Base-by-base conservation (phyloP, 2,888 invertebrate genomes). In the Crossocerus cetratus region DNA sequence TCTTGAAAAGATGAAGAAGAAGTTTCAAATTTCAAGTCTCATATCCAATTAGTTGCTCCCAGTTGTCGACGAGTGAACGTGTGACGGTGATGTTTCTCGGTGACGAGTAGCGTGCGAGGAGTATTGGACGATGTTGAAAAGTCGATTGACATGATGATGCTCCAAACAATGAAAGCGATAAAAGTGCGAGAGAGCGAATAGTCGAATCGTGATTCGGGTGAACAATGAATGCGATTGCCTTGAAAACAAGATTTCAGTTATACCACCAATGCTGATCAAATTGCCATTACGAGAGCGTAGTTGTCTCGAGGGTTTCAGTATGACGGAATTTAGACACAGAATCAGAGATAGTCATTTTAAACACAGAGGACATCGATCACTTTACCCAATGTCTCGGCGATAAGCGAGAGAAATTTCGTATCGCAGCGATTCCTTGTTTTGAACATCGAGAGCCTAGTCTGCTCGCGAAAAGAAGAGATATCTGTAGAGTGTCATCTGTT, bases 351-450 rank as follows among this genome's bases (percentile, higher is more conserved):
- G 8, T 2, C 3, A 32, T 32, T 32, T 32, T 4, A 32, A 32
- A 32, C 32, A 32, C 32, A 32, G 4, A 3, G 32, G 5, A 32
- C 32, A 32, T 3, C 32, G 32, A 32, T 32, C n/a, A 49, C 16
- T 11, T 16, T 49, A 49, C 49, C 49, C 49, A 49, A 49, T 49
- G 14, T 14, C 49, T 49, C 49, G 14, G 14, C 14, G 16, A 49
- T 49, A 49, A 49, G 14, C 49, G 49, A 49, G 49, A 49, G 49
- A 49, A 49, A 49, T 49, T 49, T 49, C 49, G 49, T 49, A 49
- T 49, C 49, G 49, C 49, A 49, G 49, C 49, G 49, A 49, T 49
- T 49, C 49, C 49, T 49, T 49, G 49, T 49, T 49, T 49, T 49
- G 49, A 49, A 49, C 49, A 49, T 49, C 49, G 49, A 49, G 14